Conservation (phyloP, 2,797 vertebrate species). For the Rhadinocentrus ornatus region DNA sequence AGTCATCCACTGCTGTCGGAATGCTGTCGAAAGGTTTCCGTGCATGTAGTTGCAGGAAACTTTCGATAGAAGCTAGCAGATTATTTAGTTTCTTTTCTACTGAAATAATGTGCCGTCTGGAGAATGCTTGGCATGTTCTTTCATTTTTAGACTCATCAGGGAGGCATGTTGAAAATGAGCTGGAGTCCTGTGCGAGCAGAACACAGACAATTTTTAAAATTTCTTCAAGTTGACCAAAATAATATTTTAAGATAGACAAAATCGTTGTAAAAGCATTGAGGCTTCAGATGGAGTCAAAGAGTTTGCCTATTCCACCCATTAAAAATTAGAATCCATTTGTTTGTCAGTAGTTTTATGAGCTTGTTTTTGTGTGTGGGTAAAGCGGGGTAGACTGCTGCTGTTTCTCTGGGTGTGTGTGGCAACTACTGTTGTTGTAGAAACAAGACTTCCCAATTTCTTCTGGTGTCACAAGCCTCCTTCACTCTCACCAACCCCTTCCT, state of each 20-base stretch:
- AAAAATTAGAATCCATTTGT: slow-evolving; percentile 12
- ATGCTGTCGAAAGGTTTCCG: not conserved
- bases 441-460: slow-evolving; percentile 54
- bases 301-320: not conserved
- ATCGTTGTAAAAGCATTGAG: not conserved
- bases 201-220: not conserved
- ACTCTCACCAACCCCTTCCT: slow-evolving; percentile 33
- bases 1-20: not conserved
- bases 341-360: slow-evolving; percentile 42
- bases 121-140: slow-evolving; percentile 5
- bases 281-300: not conserved
- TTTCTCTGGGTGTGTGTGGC: slow-evolving; percentile 23
- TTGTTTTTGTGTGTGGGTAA: slow-evolving; percentile 40
- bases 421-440: slow-evolving; percentile 48
- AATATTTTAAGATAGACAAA: not conserved
- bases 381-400: slow-evolving; percentile 22
- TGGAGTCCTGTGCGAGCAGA: not conserved
- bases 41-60: not conserved
- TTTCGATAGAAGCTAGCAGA: not conserved
- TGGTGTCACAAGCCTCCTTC: slow-evolving; percentile 49
- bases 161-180: slow-evolving; percentile 26
- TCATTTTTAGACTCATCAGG: slow-evolving; percentile 34
- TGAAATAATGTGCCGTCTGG: not conserved
- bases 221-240: not conserved
- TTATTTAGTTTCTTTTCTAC: not conserved